A percentile compares a stretch with the other conserved stretches of the same genome.
These are phyloP conservation scores for Girardinus metallicus DNA, from an alignment of 2,797 vertebrate species.

Conservation along the genomic window DNA sequence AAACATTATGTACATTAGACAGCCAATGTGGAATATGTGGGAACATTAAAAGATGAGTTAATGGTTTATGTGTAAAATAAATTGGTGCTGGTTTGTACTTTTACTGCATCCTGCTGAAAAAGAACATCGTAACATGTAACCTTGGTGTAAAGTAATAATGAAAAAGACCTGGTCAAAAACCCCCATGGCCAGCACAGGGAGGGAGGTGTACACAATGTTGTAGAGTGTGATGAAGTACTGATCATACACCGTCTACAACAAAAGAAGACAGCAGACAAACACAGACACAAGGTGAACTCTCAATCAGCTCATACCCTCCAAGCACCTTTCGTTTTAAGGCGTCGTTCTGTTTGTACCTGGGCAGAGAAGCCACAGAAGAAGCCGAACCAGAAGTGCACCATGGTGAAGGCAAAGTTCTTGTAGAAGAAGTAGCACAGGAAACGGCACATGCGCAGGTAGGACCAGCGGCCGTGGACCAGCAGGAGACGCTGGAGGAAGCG, in stretches of 20 bases:
- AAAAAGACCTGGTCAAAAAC: conserved; percentile 92
- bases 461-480: conserved; percentile 96
- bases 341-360: conserved; percentile 82
- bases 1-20: background rate
- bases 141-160: background rate
- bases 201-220: conserved; percentile 96
- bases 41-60: background rate
- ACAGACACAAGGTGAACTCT: conserved; percentile 29
- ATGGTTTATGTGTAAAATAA: background rate
- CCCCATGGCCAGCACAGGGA: conserved; percentile 96
- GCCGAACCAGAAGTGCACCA: conserved; percentile 99
- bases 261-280: conserved; percentile 29
- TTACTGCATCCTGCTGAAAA: background rate
- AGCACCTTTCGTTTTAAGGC: background rate
- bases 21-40: background rate
- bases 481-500: conserved; percentile 94
- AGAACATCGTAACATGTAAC: background rate
- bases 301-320: background rate
- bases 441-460: conserved; percentile 96
- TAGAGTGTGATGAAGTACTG: conserved; percentile 96
- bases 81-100: background rate
- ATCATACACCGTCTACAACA: conserved; percentile 87
- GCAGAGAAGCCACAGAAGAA: conserved; percentile 98
- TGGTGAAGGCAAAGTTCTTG: conserved; percentile 98
- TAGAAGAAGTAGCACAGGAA: conserved; percentile 99